Evolutionary conservation across 2,888 invertebrate genomes (phyloP), one percentile per base, ranked within the genome.

Genomic region (Minunthozetes semirufus): DNA sequence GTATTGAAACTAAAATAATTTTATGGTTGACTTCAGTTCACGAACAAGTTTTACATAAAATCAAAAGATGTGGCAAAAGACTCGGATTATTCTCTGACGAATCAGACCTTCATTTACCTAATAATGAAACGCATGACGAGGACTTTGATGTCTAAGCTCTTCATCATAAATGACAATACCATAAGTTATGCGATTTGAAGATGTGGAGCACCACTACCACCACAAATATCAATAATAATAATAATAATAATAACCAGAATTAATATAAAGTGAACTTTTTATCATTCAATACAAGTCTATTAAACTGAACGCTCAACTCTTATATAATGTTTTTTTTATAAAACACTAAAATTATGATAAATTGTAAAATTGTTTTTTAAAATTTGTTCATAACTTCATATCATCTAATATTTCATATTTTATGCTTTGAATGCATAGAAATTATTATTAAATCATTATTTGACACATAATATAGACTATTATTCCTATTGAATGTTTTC

Each of bases 21-120:
- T 66, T 66, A 66, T 42, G 38, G 19, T n/a, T n/a, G n/a, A n/a
- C n/a, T 38, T 66, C 42, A 66, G 66, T 66, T 66, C 88, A 93
- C 88, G 93, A 94, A 83, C 92, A 94, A 86, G 93, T 94, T 42
- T 89, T 93, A 63, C 90, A 92, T 81, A 93, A 93, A 84, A 88
- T 92, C 80, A 88, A 90, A 50, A 87, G 88, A 0, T 85, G 89
- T 77, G 89, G 85, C 78, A 82, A 82, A 80, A 79, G 79, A 19
- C 76, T 81, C 70, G 82, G 82, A n/a, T 72, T 79, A 17, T n/a
- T 78, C 17, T 66, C 66, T 8, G 66, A 66, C 19, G 38, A 66
- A 33, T 42, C 9, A 38, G 38, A 66, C 6, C 17, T 66, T 66
- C 19, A 66, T 38, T 1, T 38, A 13, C 42, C 66, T 9, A 13